A percentile compares a stretch with the other conserved stretches of the same genome.
These are phyloP conservation scores for Cantharis lateralis DNA, from an alignment of 2,888 invertebrate genomes.

Conservation along the genomic window DNA sequence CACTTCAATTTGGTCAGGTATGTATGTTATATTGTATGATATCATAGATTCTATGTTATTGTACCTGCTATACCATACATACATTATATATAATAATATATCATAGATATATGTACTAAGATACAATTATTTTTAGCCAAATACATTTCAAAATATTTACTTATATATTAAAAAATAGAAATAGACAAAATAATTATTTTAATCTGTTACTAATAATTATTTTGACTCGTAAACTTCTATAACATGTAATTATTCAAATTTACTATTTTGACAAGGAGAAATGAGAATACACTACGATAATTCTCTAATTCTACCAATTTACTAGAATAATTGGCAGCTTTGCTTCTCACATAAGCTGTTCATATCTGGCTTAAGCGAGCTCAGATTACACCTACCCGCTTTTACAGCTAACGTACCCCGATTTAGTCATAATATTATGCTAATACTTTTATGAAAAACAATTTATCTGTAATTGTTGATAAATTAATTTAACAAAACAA, in stretches of 20 bases:
- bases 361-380: constrained; percentile 34
- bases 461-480: background rate
- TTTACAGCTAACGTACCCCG: background rate
- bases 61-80: too few species aligned
- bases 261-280: constrained; percentile 15
- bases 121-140: too few species aligned
- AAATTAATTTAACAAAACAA: background rate
- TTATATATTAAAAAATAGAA: too few species aligned
- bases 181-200: too few species aligned
- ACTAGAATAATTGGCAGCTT: constrained; percentile 42
- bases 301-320: constrained; percentile 42
- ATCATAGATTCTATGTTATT: too few species aligned
- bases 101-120: too few species aligned
- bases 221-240: background rate
- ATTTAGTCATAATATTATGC: background rate
- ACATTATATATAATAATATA: too few species aligned
- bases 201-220: background rate
- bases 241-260: constrained; percentile 6
- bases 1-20: background rate
- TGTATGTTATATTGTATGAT: too few species aligned
- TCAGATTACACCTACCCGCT: constrained; percentile 27
- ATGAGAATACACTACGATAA: constrained; percentile 29
- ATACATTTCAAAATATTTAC: too few species aligned
- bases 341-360: constrained; percentile 35
- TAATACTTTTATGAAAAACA: background rate